These are phyloP conservation scores for Rhynchonycteris naso DNA, from an alignment of 2,797 vertebrate genomes.

Conservation along the genomic window DNA sequence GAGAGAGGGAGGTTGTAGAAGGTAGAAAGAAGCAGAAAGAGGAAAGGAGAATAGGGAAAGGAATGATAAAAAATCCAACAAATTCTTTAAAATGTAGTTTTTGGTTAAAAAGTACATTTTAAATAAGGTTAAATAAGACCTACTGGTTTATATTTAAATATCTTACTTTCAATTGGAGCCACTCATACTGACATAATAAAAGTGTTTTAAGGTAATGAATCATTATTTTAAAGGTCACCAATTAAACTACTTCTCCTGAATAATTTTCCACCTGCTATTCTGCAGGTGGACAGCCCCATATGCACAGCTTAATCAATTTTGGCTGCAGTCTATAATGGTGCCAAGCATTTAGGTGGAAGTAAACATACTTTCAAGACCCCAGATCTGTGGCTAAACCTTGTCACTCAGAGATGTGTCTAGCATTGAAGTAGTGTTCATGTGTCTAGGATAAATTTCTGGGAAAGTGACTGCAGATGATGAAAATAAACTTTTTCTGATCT, in stretches of 20 bases:
- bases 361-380: constrained; percentile 41
- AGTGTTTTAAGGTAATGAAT: constrained; percentile 78
- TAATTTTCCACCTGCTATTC: constrained; percentile 73
- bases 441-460: neutral
- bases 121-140: constrained; percentile 70
- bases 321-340: neutral
- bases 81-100: constrained; percentile 48
- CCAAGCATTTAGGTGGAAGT: constrained; percentile 41
- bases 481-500: constrained; percentile 6
- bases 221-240: constrained; percentile 81
- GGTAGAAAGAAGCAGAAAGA: neutral
- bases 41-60: neutral
- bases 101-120: too few relatives aligned
- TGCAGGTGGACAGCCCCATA: constrained; percentile 59
- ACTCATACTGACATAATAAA: constrained; percentile 77
- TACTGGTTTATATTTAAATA: constrained; percentile 82
- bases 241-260: constrained; percentile 73
- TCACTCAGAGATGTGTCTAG: constrained; percentile 31
- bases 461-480: neutral
- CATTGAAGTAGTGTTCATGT: constrained; percentile 32
- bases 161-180: constrained; percentile 74
- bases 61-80: constrained; percentile 20
- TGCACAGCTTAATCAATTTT: neutral
- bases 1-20: neutral
- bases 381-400: constrained; percentile 38